Base-by-base conservation (phyloP, 1,140 invertebrate species). In the Rhysida immarginata region DNA sequence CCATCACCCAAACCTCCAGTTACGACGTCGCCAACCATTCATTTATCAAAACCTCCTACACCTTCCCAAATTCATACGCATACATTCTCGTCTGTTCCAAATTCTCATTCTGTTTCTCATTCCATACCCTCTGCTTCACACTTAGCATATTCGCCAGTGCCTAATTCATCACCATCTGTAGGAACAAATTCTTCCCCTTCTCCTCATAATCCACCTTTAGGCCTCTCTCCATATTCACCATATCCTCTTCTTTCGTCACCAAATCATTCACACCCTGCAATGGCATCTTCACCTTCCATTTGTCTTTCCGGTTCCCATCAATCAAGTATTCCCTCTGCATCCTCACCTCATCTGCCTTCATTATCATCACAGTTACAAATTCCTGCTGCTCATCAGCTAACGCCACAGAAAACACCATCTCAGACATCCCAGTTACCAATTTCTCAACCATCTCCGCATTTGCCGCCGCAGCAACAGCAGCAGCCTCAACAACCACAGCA, bases 61-160 rank as follows among this genome's bases (percentile, higher is more conserved):
- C 27, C 49, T 27, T 52, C 53, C 57, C 61, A 43, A 53, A 69
- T 69, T 24, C 71, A 69, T 29, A 69, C 72, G 43, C 64, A 68
- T 21, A 64, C 70, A 56, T 27, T 71, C 71, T 58, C 73, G 26
- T 59, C 60, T 77, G 81, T 45, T 72, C 73, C 43, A 75, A 75
- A 26, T 70, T 75, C 48, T 78, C 80, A 35, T 76, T 78, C n/a
- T n/a, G n/a, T n/a, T n/a, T n/a, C 2, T 77, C 81, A 75, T 21
- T 55, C 53, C 25, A 29, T 45, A 29, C 51, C 61, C 26, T 48
- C 18, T 46, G 23, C 45, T 2, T 45, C 20, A 29, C 45, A 2
- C 26, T 54, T 20, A 45, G 27, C 26, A 52, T 57, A n/a, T 25
- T 45, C 21, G 50, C 55, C 27, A 51, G 42, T 45, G 2, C 57